Conservation (phyloP, 2,797 vertebrate species). For the Naso thynnoides region DNA sequence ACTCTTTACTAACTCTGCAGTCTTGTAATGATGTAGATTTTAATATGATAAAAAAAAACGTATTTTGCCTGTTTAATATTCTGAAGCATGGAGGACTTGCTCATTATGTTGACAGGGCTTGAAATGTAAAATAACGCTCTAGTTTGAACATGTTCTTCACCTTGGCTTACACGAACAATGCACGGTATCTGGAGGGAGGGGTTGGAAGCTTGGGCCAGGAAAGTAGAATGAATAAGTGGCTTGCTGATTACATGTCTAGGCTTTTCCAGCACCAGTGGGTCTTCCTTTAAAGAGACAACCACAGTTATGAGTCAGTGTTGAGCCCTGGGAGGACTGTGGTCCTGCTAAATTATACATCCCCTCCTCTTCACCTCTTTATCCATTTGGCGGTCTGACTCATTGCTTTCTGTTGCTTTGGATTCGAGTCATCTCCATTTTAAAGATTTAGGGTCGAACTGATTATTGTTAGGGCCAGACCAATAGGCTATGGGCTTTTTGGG, state of each 20-base stretch:
- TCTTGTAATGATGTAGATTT: slow-evolving; percentile 1
- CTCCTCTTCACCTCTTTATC: slow-evolving; percentile 2
- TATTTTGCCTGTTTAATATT: slow-evolving; percentile 39
- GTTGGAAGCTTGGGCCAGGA: slow-evolving; percentile 63
- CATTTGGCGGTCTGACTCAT: slow-evolving; percentile 25
- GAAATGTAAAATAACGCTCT: slow-evolving; percentile 51
- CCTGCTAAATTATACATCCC: slow-evolving; percentile 27
- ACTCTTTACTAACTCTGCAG: slow-evolving; percentile 37
- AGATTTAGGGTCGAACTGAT: not conserved
- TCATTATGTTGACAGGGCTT: slow-evolving; percentile 21
- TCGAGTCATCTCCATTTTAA: slow-evolving; percentile 13
- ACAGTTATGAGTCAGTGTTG: slow-evolving; percentile 52
- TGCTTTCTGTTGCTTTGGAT: slow-evolving; percentile 27
- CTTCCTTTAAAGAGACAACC: slow-evolving; percentile 58
- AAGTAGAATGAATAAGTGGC: slow-evolving; percentile 72
- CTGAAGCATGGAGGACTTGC: slow-evolving; percentile 32
- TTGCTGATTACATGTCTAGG: slow-evolving; percentile 75
- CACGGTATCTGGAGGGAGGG: slow-evolving; percentile 50
- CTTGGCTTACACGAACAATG: slow-evolving; percentile 64
- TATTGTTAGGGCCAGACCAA: too few species aligned
- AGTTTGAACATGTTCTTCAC: slow-evolving; percentile 71
- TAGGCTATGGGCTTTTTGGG: too few species aligned
- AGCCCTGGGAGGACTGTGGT: slow-evolving; percentile 49
- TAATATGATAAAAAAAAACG: not conserved
- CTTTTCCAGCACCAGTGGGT: slow-evolving; percentile 70